Base-by-base conservation (phyloP, 2,888 invertebrate species). In the Leptinotarsa tumamoca region DNA sequence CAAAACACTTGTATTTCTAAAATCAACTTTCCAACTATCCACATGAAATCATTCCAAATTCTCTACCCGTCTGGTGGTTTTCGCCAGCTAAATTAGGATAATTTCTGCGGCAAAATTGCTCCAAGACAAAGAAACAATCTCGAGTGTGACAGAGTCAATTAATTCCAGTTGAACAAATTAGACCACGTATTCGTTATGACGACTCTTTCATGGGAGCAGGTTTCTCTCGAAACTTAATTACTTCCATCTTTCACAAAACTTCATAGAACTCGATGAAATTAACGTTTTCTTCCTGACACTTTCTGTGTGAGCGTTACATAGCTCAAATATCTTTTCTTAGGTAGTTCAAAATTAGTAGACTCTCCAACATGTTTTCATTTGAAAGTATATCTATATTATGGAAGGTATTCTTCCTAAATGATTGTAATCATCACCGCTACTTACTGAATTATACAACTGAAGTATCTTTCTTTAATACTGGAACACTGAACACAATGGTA, bases 121-220 rank as follows among this genome's bases (percentile, higher is more conserved):
- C 21, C n/a, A 18, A 21, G 56, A 56, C 56, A 56, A 52, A 52
- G 1, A 1, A 56, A 56, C 56, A 56, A 56, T 56, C 56, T 21
- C 56, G 56, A 56, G 56, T 18, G n/a, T 56, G 56, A 56, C 56
- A 56, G 54, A n/a, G 21, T 56, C 56, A 56, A 56, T 56, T 56
- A 56, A 56, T 56, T 56, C 21, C 56, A 56, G 56, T 56, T 56
- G 56, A 56, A 56, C 56, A 56, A 56, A 56, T 56, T 56, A 56
- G 56, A 56, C 56, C 56, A 56, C 56, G 56, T 10, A 56, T 56
- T 56, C 13, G 7, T 56, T 56, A 56, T 56, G 56, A 56, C 56
- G 18, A 56, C 56, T 56, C 56, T 56, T 56, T 56, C 56, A 18
- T 56, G 56, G 10, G 18, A 56, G 21, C 18, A 56, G 56, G 18